Evolutionary conservation across 2,888 invertebrate genomes (phyloP), one percentile per base, ranked within the genome.

Genomic region (Charanyca ferruginea): DNA sequence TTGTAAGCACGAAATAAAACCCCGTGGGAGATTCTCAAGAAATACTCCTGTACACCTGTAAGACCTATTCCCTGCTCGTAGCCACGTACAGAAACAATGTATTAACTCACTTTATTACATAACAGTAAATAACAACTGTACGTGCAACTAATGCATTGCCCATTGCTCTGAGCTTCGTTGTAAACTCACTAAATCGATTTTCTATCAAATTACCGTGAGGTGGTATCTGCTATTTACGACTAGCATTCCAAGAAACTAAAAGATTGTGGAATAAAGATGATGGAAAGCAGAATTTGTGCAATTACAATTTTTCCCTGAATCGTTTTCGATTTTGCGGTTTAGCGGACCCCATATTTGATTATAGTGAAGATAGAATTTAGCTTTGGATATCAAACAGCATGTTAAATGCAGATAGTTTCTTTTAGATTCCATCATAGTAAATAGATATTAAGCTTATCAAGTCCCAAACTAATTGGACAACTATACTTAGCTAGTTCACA

Each of bases 21-120:
- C 6, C 8, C 8, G 22, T 41, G 41, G 35, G 58, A 32, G 45
- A 64, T 58, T 70, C 61, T 71, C 54, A 59, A 66, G 61, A 52
- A 67, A 68, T 44, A 28, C 62, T 51, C 45, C 22, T 49, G 57
- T 62, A 47, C 61, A 61, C 44, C 44, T 68, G 23, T 57, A 58
- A 57, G 44, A 63, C 54, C 49, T 61, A 51, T 41, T 35, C 38
- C 52, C n/a, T 44, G 49, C 60, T 61, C 55, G 25, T 35, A 51
- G 22, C 63, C 66, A 64, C 71, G 80, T 79, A 61, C 54, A 52
- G 63, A 51, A 69, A 66, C 66, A 77, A 77, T 70, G 77, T 77
- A 70, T 70, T 80, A 79, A 76, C 63, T 77, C 61, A 57, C 47
- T 80, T 58, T 80, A 77, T 78, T 58, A 78, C 66, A 49, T 64